These are phyloP conservation scores for Notothenia rossii DNA, from an alignment of 2,113 vertebrate species.

Conservation along the genomic window DNA sequence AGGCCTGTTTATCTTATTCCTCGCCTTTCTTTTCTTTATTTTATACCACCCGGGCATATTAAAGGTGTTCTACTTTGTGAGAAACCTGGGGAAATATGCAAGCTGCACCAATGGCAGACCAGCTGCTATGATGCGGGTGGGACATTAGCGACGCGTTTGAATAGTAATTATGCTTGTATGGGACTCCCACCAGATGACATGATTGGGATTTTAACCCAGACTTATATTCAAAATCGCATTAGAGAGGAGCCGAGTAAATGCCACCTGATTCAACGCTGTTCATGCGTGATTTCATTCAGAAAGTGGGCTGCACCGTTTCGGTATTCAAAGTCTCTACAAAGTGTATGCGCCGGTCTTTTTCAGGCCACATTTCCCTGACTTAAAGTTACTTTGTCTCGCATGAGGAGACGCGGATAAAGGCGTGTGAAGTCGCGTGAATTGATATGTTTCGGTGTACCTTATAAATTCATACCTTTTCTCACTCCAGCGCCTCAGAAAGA, in stretches of 20 bases:
- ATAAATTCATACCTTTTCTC: slow-evolving; percentile 99
- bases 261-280: slow-evolving; percentile 80
- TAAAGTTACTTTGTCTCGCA: slow-evolving; percentile 90
- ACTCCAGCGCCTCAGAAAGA: slow-evolving; percentile 91
- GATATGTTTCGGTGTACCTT: slow-evolving; percentile 98
- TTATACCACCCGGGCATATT: neutral
- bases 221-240: slow-evolving; percentile 88
- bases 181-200: slow-evolving; percentile 98
- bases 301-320: slow-evolving; percentile 82
- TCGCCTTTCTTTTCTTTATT: slow-evolving; percentile 6
- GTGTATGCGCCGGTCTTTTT: slow-evolving; percentile 85
- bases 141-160: slow-evolving; percentile 92
- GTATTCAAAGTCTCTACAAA: slow-evolving; percentile 91
- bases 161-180: slow-evolving; percentile 93
- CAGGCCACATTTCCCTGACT: slow-evolving; percentile 86
- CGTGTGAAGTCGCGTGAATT: slow-evolving; percentile 93
- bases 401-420: slow-evolving; percentile 95
- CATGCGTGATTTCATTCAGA: slow-evolving; percentile 82
- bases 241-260: slow-evolving; percentile 80
- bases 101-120: slow-evolving; percentile 79
- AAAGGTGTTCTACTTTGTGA: slow-evolving; percentile 49
- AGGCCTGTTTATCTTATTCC: slow-evolving; percentile 30
- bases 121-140: slow-evolving; percentile 95
- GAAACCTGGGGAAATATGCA: slow-evolving; percentile 72
- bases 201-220: slow-evolving; percentile 87